Conservation (phyloP, 2,797 vertebrate genomes). For the Neoniphon sammara region DNA sequence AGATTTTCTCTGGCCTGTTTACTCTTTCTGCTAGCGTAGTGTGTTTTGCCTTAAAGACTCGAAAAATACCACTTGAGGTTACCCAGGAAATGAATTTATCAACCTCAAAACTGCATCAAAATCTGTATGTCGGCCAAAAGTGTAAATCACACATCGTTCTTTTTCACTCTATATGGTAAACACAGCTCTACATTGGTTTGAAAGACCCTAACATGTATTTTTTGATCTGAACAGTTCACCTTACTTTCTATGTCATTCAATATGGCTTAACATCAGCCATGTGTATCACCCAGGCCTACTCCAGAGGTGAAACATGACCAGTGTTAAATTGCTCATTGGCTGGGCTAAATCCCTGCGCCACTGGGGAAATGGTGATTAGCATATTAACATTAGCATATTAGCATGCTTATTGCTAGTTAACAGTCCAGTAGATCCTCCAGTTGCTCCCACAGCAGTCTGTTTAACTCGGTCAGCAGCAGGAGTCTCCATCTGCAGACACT, state of each 20-base stretch:
- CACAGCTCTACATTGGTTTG: too few relatives aligned
- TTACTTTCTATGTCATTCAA: slow-evolving; percentile 23
- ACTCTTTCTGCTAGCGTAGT: too few relatives aligned
- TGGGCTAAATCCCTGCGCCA: slow-evolving; percentile 55
- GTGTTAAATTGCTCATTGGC: slow-evolving; percentile 65
- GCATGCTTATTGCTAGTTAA: slow-evolving; percentile 64
- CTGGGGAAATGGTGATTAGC: slow-evolving; percentile 64
- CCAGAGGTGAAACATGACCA: slow-evolving; percentile 66
- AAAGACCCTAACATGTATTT: neutral
- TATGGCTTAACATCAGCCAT: slow-evolving; percentile 26
- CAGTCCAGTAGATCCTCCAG: slow-evolving; percentile 41
- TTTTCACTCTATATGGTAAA: neutral
- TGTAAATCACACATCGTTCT: neutral
- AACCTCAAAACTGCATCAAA: too few relatives aligned
- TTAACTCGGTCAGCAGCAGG: slow-evolving; percentile 65
- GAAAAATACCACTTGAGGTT: too few relatives aligned
- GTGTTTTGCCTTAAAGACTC: too few relatives aligned
- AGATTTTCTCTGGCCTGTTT: too few relatives aligned
- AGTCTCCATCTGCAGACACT: slow-evolving; percentile 56
- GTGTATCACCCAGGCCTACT: slow-evolving; percentile 51
- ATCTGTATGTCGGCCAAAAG: neutral
- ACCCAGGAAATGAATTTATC: too few relatives aligned
- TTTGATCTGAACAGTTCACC: slow-evolving; percentile 26
- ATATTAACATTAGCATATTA: slow-evolving; percentile 73
- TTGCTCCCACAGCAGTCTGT: slow-evolving; percentile 52